Base-by-base conservation (phyloP, 1,140 invertebrate species). In the Geopemphigus sp. region DNA sequence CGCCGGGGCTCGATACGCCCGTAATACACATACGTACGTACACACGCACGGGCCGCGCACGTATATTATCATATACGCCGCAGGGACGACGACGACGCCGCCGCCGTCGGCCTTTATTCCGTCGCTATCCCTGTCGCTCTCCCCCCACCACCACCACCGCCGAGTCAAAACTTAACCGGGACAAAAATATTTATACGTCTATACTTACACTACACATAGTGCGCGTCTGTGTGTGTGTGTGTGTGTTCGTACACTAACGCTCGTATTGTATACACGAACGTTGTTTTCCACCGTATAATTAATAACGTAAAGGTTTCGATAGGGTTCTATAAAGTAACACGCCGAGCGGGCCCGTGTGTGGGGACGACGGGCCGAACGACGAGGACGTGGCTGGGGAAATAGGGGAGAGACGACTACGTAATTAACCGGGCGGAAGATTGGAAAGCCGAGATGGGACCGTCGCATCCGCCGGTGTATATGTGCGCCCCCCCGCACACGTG, bases 1-100 rank as follows among this genome's bases (percentile, higher is more conserved):
- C 50, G 74, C 57, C 74, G 57, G 74, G 74, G 32, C 57, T 63
- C 74, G 74, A 76, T 76, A 76, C 59, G 32, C n/a, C n/a, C n/a
- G n/a, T n/a, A n/a, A n/a, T n/a, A n/a, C n/a, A n/a, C n/a, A n/a
- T n/a, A n/a, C n/a, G n/a, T 57, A n/a, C 53, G 53, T 70, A 70
- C 14, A 68, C n/a, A 68, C 15, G 17, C 0, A 17, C n/a, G 6
- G n/a, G n/a, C n/a, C n/a, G n/a, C n/a, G n/a, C n/a, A n/a, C n/a
- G n/a, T n/a, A n/a, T n/a, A n/a, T n/a, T 50, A n/a, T n/a, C 10
- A 24, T 68, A 39, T 32, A 39, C 4, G 50, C 39, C 15, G 5
- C 32, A 5, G 32, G 39, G n/a, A 47, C 59, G 6, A 70, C 66
- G 66, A 47, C 39, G 39, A 50, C 17, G 29, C 47, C 56, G 73